These are phyloP conservation scores for Schizaphis graminum DNA, from an alignment of 2,888 invertebrate genomes.

Conservation along the genomic window DNA sequence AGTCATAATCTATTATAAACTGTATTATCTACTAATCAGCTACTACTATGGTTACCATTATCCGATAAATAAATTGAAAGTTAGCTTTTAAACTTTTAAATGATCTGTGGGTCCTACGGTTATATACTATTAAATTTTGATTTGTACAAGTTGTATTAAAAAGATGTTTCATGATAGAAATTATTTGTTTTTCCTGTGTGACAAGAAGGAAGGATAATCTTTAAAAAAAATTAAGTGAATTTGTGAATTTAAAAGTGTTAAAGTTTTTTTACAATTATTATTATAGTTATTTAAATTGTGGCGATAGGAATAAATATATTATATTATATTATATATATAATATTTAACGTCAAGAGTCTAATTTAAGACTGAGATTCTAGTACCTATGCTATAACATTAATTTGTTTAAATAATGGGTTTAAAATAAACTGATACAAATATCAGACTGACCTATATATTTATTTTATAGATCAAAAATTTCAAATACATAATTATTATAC, in stretches of 20 bases:
- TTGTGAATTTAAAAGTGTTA: not conserved
- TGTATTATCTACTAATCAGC: not conserved
- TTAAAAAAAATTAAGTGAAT: not conserved
- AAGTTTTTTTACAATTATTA: not conserved
- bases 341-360: not conserved
- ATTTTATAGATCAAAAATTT: not conserved
- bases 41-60: not conserved
- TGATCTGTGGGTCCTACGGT: not conserved
- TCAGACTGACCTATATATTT: not conserved
- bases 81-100: not conserved
- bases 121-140: not conserved
- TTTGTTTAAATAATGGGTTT: not conserved
- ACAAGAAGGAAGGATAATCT: not conserved
- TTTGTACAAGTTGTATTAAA: not conserved
- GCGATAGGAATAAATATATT: too few relatives aligned
- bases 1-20: not conserved
- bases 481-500: not conserved
- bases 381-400: not conserved
- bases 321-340: too few relatives aligned
- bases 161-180: not conserved
- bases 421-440: not conserved
- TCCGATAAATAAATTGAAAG: not conserved
- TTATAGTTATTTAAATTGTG: not conserved
- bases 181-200: not conserved
- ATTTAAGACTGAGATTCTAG: not conserved